Conservation (phyloP, 2,113 vertebrate species). For the Regulus satrapa region DNA sequence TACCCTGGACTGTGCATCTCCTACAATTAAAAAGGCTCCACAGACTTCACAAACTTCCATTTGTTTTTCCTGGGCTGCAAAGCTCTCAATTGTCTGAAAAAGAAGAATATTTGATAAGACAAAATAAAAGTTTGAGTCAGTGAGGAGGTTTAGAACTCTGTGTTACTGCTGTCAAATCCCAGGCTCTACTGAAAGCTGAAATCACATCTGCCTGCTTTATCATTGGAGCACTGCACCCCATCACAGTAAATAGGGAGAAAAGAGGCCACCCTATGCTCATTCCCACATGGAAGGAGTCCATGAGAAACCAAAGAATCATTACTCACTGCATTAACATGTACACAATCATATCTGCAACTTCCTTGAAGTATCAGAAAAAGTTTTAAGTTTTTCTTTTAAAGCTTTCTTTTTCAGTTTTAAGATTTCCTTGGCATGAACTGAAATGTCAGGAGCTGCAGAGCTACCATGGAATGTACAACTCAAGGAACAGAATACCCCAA, state of each 20-base stretch:
- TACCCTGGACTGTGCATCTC: constrained; percentile 95
- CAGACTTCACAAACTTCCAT: constrained; percentile 99
- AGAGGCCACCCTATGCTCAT: accelerated
- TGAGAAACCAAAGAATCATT: background rate
- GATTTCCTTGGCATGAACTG: background rate
- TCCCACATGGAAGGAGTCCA: background rate
- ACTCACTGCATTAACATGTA: background rate
- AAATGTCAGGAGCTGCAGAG: background rate
- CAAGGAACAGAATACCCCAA: too few relatives aligned
- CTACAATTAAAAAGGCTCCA: constrained; percentile 97
- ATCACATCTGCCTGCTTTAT: background rate
- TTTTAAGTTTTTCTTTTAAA: background rate
- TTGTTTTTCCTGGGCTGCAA: constrained; percentile 98
- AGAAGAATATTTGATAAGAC: background rate
- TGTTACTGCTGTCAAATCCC: background rate
- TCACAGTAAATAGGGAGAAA: background rate
- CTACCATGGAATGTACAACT: background rate
- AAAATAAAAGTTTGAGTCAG: background rate
- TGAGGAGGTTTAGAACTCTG: background rate
- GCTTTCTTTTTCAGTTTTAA: background rate
- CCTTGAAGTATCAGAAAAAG: background rate
- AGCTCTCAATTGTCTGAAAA: constrained; percentile 93
- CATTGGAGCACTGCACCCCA: background rate
- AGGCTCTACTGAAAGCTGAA: background rate
- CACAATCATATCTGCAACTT: background rate